Conservation (phyloP, 2,888 invertebrate genomes). For the Rhabditophanes sp. region DNA sequence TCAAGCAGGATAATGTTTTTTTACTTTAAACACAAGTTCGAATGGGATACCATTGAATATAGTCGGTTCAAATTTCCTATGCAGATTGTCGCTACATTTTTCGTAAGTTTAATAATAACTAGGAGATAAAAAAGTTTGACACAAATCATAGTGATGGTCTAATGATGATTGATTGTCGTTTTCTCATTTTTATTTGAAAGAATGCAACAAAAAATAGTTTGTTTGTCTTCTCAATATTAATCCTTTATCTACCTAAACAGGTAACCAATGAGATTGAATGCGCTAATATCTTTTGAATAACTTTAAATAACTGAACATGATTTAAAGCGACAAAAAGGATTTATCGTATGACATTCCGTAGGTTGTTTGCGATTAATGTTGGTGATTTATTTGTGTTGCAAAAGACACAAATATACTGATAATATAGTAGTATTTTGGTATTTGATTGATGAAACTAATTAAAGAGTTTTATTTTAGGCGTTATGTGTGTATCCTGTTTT, state of each 20-base stretch:
- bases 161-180: background rate
- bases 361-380: background rate
- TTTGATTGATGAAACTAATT: background rate
- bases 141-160: background rate
- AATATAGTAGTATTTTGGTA: no score
- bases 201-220: slow-evolving; percentile 2
- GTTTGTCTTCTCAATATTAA: background rate
- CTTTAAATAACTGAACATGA: no score
- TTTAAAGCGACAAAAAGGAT: no score
- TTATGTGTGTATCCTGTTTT: slow-evolving; percentile 15
- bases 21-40: slow-evolving; percentile 19
- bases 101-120: slow-evolving; percentile 7
- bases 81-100: slow-evolving; percentile 13
- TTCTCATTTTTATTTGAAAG: no score
- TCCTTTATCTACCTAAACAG: no score
- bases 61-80: slow-evolving; percentile 15
- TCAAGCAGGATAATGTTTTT: slow-evolving; percentile 19
- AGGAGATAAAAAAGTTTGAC: background rate
- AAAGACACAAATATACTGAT: background rate
- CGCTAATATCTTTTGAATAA: no score
- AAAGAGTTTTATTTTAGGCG: slow-evolving; percentile 6
- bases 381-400: background rate
- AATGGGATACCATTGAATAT: slow-evolving; percentile 16
- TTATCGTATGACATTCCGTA: no score
- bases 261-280: no score